Percentiles rank a stretch among this genome's conserved stretches.
Evolutionary conservation across 2,888 invertebrate species (phyloP).

Genomic region (Scaptodrosophila latifasciaeformis): DNA sequence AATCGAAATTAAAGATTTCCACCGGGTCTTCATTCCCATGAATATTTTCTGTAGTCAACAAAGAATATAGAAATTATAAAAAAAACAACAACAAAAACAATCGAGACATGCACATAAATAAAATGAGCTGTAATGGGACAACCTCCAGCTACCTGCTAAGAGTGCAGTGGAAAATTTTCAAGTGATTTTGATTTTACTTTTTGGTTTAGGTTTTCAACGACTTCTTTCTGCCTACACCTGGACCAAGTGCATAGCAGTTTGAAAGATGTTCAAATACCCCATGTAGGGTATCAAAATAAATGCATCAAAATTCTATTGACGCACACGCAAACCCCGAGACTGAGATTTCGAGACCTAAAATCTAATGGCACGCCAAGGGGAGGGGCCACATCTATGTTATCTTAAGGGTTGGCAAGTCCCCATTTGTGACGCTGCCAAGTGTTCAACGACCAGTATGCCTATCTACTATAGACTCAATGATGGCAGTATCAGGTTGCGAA

Average conservation of each 20-base stretch:
- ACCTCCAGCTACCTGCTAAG: not conserved
- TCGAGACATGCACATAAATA: slow-evolving; percentile 6
- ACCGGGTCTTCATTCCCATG: slow-evolving; percentile 15
- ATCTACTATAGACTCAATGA: too few relatives aligned
- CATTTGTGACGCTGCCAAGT: not conserved
- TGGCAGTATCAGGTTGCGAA: too few relatives aligned
- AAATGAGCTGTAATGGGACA: too few relatives aligned
- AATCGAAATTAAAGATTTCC: slow-evolving; percentile 7
- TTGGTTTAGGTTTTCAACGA: not conserved
- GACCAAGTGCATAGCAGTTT: not conserved
- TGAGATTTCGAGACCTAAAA: not conserved
- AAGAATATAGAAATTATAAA: slow-evolving; percentile 7
- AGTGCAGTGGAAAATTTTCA: slow-evolving; percentile 42
- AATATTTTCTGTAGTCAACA: slow-evolving; percentile 36
- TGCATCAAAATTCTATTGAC: not conserved
- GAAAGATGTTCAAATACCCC: slow-evolving; percentile 5
- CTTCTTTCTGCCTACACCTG: not conserved
- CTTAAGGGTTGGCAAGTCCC: not conserved
- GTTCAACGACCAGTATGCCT: too few relatives aligned
- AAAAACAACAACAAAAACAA: not conserved
- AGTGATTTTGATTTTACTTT: not conserved
- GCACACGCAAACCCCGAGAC: not conserved
- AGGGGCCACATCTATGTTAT: not conserved
- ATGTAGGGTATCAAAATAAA: not conserved
- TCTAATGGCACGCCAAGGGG: not conserved